Conservation (phyloP, 1,140 invertebrate species). For the Eumaeus atala region DNA sequence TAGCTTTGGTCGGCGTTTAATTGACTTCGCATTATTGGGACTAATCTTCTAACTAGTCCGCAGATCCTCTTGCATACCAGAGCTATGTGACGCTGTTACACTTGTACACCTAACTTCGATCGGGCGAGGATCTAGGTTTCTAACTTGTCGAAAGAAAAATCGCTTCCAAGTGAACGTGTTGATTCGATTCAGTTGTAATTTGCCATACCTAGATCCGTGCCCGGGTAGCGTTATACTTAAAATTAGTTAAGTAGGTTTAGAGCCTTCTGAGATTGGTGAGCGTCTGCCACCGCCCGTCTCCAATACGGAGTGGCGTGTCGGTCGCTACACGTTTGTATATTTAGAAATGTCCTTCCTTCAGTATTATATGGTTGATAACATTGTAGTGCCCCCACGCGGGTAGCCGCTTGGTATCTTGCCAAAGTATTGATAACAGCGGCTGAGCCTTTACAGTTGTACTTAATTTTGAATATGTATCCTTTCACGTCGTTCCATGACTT, state of each 20-base stretch:
- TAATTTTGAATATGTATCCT: conserved; percentile 55
- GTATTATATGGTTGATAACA: conserved; percentile 28
- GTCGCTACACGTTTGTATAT: conserved; percentile 22
- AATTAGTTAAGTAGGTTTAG: conserved; percentile 65
- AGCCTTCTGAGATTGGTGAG: conserved; percentile 55
- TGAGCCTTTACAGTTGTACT: conserved; percentile 50
- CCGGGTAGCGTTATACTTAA: conserved; percentile 55
- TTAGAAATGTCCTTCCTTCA: conserved; percentile 16
- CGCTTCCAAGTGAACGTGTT: not conserved
- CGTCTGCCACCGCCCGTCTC: conserved; percentile 19
- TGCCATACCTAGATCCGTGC: conserved; percentile 3
- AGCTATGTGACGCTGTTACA: not conserved
- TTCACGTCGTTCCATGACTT: conserved; percentile 17
- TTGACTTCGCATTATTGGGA: no score
- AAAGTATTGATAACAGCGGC: conserved; percentile 39
- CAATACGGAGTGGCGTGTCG: conserved; percentile 12
- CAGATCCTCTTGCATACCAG: not conserved
- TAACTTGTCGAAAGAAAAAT: not conserved
- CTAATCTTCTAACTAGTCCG: conserved; percentile 11
- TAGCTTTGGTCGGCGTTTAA: conserved; percentile 38
- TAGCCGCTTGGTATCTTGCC: conserved; percentile 48
- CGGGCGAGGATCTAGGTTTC: conserved; percentile 4
- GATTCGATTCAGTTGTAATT: not conserved
- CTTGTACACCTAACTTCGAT: conserved; percentile 1
- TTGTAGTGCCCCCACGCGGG: conserved; percentile 45